Percentiles rank a stretch among this genome's conserved stretches.
Conservation (phyloP, 2,888 invertebrate genomes). For the Eudemis profundana region DNA sequence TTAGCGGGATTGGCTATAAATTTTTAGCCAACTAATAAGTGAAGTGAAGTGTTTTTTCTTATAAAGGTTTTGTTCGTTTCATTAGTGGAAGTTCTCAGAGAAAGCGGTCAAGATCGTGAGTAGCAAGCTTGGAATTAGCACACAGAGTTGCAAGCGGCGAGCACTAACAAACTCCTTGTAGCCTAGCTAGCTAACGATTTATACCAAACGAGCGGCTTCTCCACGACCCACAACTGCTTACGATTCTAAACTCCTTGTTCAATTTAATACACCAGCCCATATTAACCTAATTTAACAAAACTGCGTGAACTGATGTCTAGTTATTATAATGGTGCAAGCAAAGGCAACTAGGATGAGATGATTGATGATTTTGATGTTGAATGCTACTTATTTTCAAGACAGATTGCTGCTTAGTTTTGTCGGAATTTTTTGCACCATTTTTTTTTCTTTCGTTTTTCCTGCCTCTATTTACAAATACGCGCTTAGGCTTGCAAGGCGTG, state of each 20-base stretch:
- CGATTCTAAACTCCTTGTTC: neutral
- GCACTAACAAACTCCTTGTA: constrained; percentile 72
- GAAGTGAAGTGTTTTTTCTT: neutral
- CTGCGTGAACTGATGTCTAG: too few species aligned
- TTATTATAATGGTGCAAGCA: too few species aligned
- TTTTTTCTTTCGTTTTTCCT: too few species aligned
- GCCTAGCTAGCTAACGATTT: constrained; percentile 56
- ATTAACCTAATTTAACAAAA: too few species aligned
- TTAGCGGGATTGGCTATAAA: too few species aligned
- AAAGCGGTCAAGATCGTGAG: constrained; percentile 5
- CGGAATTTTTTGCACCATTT: too few species aligned
- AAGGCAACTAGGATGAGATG: too few species aligned
- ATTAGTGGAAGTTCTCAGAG: neutral
- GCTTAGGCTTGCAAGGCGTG: constrained; percentile 38
- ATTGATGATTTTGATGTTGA: too few species aligned
- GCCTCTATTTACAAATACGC: constrained; percentile 27
- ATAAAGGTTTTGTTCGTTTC: neutral
- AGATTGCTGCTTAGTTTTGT: too few species aligned
- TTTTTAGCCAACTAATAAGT: too few species aligned
- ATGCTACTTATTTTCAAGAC: too few species aligned
- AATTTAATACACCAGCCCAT: neutral
- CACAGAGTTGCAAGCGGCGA: constrained; percentile 55
- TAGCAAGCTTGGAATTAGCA: constrained; percentile 65
- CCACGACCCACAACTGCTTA: constrained; percentile 16
- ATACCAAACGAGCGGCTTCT: constrained; percentile 62